These are phyloP conservation scores for Cryptotermes secundus DNA, from an alignment of 1,140 invertebrate species.

Conservation along the genomic window DNA sequence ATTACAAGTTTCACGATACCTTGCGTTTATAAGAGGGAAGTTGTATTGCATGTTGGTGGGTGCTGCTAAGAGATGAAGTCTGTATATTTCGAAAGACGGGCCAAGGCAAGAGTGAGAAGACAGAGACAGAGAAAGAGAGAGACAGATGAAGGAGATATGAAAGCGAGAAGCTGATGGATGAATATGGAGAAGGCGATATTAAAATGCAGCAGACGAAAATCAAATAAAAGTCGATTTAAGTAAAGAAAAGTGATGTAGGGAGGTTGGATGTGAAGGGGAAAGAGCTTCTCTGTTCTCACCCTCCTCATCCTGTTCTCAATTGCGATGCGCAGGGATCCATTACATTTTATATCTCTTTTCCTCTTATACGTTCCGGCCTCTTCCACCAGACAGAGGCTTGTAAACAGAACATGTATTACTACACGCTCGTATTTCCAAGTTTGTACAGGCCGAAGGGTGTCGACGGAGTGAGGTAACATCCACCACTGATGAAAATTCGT, in stretches of 20 bases:
- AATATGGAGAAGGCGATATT: conserved; percentile 29
- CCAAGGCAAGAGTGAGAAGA: background rate
- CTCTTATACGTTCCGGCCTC: background rate
- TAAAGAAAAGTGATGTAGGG: conserved; percentile 27
- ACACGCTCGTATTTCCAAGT: conserved; percentile 2
- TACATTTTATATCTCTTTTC: conserved; percentile 3
- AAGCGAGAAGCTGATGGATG: conserved; percentile 28
- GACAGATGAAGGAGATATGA: background rate
- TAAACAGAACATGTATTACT: conserved; percentile 5
- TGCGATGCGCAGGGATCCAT: background rate
- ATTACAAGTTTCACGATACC: background rate
- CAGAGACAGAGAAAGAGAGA: background rate
- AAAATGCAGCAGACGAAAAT: conserved; percentile 30
- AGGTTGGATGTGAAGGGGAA: conserved; percentile 6
- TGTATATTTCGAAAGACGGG: background rate
- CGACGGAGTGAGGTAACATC: background rate
- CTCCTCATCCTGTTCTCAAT: background rate
- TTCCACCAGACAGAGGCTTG: background rate
- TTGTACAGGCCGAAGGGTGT: background rate
- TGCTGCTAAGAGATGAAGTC: background rate
- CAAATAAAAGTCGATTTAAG: conserved; percentile 31
- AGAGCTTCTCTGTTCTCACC: background rate
- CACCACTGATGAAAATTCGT: background rate
- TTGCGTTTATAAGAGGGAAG: background rate
- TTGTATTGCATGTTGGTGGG: background rate